These are phyloP conservation scores for Sminthurides aquaticus DNA, from an alignment of 2,888 invertebrate genomes.

Conservation along the genomic window DNA sequence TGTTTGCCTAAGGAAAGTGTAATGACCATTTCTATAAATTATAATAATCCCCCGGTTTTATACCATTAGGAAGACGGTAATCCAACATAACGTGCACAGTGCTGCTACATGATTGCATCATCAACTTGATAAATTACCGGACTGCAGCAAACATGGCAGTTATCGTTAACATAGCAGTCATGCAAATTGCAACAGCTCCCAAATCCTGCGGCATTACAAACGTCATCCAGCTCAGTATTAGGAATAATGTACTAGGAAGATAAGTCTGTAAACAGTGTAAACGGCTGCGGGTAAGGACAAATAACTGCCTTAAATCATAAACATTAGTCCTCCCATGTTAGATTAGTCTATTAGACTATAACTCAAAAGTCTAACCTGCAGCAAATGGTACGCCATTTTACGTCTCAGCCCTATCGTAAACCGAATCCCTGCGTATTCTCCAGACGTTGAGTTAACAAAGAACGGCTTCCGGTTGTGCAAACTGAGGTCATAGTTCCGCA, in stretches of 20 bases:
- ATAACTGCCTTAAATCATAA: no score
- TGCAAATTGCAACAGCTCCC: constrained; percentile 29
- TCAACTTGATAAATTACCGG: constrained; percentile 23
- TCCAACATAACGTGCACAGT: no score
- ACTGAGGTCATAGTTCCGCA: constrained; percentile 37
- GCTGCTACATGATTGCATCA: no score
- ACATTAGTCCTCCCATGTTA: no score
- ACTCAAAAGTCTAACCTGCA: no score
- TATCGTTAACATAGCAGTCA: constrained; percentile 36
- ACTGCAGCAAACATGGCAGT: constrained; percentile 40
- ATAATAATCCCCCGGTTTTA: background rate
- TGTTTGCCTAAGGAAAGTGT: constrained; percentile 30
- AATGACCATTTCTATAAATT: constrained; percentile 4
- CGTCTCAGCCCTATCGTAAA: constrained; percentile 36
- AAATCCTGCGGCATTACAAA: constrained; percentile 38
- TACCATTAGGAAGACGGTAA: no score
- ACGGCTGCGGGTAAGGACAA: no score
- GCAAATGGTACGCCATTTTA: constrained; percentile 38
- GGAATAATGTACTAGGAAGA: constrained; percentile 36
- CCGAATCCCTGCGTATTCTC: constrained; percentile 37
- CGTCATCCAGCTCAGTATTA: constrained; percentile 38
- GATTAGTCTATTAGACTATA: no score
- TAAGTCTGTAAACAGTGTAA: constrained; percentile 35
- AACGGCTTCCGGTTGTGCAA: constrained; percentile 24
- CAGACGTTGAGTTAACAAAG: constrained; percentile 1